These are phyloP conservation scores for Phallusia fumigata DNA, from an alignment of 23 tunicate species.

Conservation along the genomic window DNA sequence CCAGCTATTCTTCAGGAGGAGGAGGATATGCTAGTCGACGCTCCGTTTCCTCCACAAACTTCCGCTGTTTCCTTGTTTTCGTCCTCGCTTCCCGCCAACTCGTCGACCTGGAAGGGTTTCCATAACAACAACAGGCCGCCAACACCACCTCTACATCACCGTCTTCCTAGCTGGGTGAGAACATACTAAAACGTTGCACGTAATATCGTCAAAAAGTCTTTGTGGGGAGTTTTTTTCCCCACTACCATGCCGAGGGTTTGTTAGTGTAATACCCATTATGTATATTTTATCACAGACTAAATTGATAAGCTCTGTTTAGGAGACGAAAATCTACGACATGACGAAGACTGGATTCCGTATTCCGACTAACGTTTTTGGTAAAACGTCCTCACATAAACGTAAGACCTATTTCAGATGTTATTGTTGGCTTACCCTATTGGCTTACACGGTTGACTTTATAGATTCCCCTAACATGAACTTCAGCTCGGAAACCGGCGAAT, in stretches of 20 bases:
- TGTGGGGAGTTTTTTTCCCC: too few species aligned
- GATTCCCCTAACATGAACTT: background rate
- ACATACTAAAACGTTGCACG: background rate
- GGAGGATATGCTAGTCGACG: constrained; percentile 32
- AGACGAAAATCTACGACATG: constrained; percentile 50
- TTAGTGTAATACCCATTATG: too few species aligned
- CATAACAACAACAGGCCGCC: constrained; percentile 17
- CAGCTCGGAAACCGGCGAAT: constrained; percentile 25
- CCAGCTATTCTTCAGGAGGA: constrained; percentile 31
- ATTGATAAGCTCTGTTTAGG: constrained; percentile 30
- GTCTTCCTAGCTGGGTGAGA: constrained; percentile 53
- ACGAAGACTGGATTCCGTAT: constrained; percentile 59
- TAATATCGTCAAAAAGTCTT: too few species aligned
- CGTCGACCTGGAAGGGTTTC: constrained; percentile 26
- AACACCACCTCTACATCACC: constrained; percentile 68
- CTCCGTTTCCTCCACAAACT: background rate
- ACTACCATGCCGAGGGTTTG: too few species aligned
- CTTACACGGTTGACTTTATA: background rate
- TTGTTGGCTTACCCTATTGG: background rate
- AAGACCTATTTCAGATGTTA: background rate
- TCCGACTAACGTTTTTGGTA: constrained; percentile 21
- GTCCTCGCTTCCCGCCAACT: constrained; percentile 33
- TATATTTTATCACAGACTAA: too few species aligned
- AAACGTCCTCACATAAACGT: constrained; percentile 30
- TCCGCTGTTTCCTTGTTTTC: constrained; percentile 21